These are phyloP conservation scores for Formicarius rufipectus DNA, from an alignment of 2,113 vertebrate species.

Conservation along the genomic window DNA sequence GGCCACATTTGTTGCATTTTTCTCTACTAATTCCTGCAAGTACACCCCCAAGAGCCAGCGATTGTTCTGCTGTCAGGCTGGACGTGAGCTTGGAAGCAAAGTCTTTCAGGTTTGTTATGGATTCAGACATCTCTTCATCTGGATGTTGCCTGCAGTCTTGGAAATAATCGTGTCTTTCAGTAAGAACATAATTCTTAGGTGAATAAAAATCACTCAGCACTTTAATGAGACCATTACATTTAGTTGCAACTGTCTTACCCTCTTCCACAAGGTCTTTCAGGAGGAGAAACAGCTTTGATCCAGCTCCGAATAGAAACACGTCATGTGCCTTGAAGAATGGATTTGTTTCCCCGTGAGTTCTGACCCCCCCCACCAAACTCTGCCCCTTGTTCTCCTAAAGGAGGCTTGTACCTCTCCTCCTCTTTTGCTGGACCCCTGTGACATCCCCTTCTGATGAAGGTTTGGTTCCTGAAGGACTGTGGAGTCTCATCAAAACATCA, in stretches of 20 bases:
- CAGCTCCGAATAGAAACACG: not conserved
- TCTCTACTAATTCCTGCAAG: not conserved
- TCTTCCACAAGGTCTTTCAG: conserved; percentile 25
- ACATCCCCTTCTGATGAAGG: not conserved
- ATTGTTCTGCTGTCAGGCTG: conserved; percentile 1
- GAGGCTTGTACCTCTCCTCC: not conserved
- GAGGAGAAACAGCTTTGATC: conserved; percentile 9
- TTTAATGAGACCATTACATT: conserved; percentile 61
- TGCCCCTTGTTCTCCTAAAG: not conserved
- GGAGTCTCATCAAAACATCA: not conserved
- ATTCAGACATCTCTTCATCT: conserved; percentile 53
- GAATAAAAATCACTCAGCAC: conserved; percentile 59
- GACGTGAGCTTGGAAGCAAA: not conserved
- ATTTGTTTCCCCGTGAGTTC: not conserved
- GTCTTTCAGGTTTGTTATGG: conserved; percentile 13
- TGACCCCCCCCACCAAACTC: not conserved
- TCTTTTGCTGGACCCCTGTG: not conserved
- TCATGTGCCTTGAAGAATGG: not conserved
- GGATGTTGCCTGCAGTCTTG: conserved; percentile 18
- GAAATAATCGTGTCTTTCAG: conserved; percentile 54
- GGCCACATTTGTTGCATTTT: not conserved
- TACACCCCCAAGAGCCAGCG: not conserved
- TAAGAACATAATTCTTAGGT: conserved; percentile 47
- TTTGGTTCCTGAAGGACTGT: not conserved
- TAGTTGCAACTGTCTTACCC: not conserved